Evolutionary conservation across 2,888 invertebrate genomes (phyloP).

Genomic region (Didymodactylos carnosus): DNA sequence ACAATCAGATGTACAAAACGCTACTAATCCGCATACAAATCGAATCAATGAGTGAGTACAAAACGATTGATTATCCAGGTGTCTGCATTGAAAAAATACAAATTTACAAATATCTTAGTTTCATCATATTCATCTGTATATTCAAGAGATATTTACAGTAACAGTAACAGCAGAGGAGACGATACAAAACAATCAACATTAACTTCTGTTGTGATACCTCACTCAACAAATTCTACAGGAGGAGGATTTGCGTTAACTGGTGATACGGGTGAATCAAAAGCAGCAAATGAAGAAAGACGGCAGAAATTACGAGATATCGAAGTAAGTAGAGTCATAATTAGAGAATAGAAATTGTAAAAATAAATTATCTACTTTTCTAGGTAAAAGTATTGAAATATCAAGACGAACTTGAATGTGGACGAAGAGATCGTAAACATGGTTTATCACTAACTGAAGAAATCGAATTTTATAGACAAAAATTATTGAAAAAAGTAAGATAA

Average conservation of each 20-base stretch:
- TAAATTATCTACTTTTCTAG: neutral
- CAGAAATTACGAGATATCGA: conserved; percentile 10
- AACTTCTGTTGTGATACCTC: too few relatives aligned
- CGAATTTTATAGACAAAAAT: neutral
- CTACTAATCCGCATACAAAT: too few relatives aligned
- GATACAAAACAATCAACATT: too few relatives aligned
- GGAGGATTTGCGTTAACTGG: too few relatives aligned
- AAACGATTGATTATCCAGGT: too few relatives aligned
- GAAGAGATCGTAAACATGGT: neutral
- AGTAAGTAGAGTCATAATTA: neutral
- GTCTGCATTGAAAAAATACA: too few relatives aligned
- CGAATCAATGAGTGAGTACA: neutral
- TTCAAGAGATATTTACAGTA: too few relatives aligned
- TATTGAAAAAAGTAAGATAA: conserved; percentile 1
- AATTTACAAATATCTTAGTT: too few relatives aligned
- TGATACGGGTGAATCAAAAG: neutral
- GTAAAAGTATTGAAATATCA: neutral
- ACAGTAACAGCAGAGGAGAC: too few relatives aligned
- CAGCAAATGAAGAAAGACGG: conserved; percentile 10
- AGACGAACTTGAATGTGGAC: conserved; percentile 8
- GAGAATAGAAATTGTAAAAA: neutral
- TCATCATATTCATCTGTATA: too few relatives aligned
- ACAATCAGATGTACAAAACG: too few relatives aligned
- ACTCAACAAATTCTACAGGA: too few relatives aligned
- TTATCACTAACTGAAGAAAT: neutral